Conservation (phyloP, 2,888 invertebrate species). For the Machimus rusticus region DNA sequence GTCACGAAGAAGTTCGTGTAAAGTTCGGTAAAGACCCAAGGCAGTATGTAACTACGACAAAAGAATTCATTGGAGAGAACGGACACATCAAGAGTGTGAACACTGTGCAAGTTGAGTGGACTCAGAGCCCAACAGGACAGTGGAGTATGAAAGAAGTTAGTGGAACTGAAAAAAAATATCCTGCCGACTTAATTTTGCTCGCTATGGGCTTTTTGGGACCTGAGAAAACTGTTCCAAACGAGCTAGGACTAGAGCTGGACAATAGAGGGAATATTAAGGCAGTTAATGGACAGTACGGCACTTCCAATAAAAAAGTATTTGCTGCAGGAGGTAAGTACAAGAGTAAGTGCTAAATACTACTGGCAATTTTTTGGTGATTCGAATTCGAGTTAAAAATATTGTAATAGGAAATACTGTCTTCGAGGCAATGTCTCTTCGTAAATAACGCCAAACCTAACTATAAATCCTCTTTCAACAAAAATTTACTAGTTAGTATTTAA, state of each 20-base stretch:
- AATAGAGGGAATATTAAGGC: slow-evolving; percentile 92
- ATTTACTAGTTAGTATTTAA: no score
- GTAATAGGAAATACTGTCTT: no score
- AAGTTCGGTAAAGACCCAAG: slow-evolving; percentile 92
- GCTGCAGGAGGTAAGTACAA: slow-evolving; percentile 92
- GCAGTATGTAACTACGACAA: slow-evolving; percentile 91
- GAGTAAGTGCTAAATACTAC: not conserved
- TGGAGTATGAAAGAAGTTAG: slow-evolving; percentile 93
- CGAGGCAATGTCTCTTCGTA: no score
- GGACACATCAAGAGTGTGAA: slow-evolving; percentile 91
- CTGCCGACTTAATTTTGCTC: slow-evolving; percentile 89
- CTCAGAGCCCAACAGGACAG: slow-evolving; percentile 86
- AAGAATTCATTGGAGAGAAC: slow-evolving; percentile 90
- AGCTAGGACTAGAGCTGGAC: slow-evolving; percentile 83
- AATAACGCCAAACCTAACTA: no score
- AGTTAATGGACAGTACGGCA: slow-evolving; percentile 76
- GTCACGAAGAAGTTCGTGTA: slow-evolving; percentile 95
- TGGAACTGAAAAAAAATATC: slow-evolving; percentile 79
- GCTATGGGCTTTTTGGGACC: slow-evolving; percentile 99
- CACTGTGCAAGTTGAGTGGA: slow-evolving; percentile 92
- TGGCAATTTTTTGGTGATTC: no score
- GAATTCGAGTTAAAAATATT: no score
- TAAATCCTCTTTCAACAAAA: no score
- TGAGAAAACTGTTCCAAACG: slow-evolving; percentile 85
- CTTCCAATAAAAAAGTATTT: slow-evolving; percentile 84